Evolutionary conservation across 2,888 invertebrate species (phyloP).

Genomic region (Pemphredon lugubris): DNA sequence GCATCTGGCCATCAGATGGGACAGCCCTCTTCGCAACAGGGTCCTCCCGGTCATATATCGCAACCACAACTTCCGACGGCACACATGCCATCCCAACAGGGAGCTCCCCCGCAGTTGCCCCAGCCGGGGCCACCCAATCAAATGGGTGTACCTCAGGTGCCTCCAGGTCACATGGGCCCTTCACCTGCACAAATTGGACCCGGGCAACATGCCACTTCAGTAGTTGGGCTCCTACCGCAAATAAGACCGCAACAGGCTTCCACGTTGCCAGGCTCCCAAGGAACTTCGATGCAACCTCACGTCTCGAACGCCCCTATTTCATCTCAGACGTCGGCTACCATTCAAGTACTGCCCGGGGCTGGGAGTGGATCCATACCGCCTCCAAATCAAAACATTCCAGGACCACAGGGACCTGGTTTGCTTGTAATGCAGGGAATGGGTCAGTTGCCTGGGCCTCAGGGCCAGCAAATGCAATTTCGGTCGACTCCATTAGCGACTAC

Average conservation of each 20-base stretch:
- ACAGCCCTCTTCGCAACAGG: slow-evolving; percentile 42
- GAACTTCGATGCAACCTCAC: slow-evolving; percentile 55
- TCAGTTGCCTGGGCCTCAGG: slow-evolving; percentile 56
- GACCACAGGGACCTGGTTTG: slow-evolving; percentile 41
- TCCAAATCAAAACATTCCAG: slow-evolving; percentile 51
- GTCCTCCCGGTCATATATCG: slow-evolving; percentile 54
- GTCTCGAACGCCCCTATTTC: slow-evolving; percentile 53
- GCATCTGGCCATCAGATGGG: slow-evolving; percentile 62
- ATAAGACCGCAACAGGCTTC: slow-evolving; percentile 55
- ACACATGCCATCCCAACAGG: slow-evolving; percentile 72
- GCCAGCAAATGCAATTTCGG: slow-evolving; percentile 62
- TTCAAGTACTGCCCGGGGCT: slow-evolving; percentile 53
- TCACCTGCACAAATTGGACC: slow-evolving; percentile 57
- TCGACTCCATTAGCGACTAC: slow-evolving; percentile 34
- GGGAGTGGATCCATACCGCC: slow-evolving; percentile 32
- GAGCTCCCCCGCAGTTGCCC: slow-evolving; percentile 71
- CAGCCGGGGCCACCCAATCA: slow-evolving; percentile 58
- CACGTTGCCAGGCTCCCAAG: slow-evolving; percentile 55
- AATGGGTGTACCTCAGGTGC: slow-evolving; percentile 58
- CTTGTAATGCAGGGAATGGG: slow-evolving; percentile 60
- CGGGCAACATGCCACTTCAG: slow-evolving; percentile 42
- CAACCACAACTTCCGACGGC: slow-evolving; percentile 44
- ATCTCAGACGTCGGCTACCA: slow-evolving; percentile 51
- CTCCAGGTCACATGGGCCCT: slow-evolving; percentile 65
- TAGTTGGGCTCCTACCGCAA: too few species aligned